Conservation (phyloP, 1,140 invertebrate species). For the Dolichoris vasculosae region DNA sequence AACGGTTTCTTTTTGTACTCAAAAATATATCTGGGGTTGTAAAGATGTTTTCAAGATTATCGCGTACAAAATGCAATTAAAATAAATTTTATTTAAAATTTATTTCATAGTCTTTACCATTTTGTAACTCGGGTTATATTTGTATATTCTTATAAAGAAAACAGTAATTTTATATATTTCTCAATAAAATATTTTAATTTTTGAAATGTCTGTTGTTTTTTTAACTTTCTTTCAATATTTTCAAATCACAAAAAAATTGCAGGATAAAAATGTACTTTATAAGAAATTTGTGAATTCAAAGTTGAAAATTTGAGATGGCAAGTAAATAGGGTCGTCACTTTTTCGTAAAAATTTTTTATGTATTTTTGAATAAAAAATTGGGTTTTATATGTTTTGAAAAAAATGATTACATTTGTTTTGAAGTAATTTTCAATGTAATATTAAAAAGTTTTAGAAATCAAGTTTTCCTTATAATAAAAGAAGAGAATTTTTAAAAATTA, state of each 20-base stretch:
- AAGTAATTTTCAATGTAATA: too few relatives aligned
- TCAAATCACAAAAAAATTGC: neutral
- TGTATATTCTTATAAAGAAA: neutral
- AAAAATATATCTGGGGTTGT: neutral
- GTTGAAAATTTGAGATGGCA: slow-evolving; percentile 9
- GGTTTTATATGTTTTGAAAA: neutral
- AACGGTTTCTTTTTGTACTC: neutral
- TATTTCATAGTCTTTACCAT: neutral
- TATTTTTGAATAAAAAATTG: slow-evolving; percentile 18
- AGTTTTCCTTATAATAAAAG: too few relatives aligned
- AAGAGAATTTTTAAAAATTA: too few relatives aligned
- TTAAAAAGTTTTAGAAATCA: too few relatives aligned
- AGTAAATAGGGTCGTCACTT: slow-evolving; percentile 28
- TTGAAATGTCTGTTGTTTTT: neutral
- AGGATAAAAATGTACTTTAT: neutral
- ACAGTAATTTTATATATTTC: neutral
- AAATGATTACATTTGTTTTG: too few relatives aligned
- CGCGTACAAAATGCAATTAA: neutral
- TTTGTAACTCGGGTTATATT: neutral
- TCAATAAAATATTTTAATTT: too few relatives aligned
- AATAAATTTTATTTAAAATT: neutral
- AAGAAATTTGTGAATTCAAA: neutral
- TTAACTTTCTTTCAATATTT: slow-evolving; percentile 5
- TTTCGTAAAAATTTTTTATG: neutral
- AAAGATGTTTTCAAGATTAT: neutral